A percentile compares a stretch with the other conserved stretches of the same genome.
Evolutionary conservation across 2,888 invertebrate species (phyloP).

Genomic region (Coelinius sp.): DNA sequence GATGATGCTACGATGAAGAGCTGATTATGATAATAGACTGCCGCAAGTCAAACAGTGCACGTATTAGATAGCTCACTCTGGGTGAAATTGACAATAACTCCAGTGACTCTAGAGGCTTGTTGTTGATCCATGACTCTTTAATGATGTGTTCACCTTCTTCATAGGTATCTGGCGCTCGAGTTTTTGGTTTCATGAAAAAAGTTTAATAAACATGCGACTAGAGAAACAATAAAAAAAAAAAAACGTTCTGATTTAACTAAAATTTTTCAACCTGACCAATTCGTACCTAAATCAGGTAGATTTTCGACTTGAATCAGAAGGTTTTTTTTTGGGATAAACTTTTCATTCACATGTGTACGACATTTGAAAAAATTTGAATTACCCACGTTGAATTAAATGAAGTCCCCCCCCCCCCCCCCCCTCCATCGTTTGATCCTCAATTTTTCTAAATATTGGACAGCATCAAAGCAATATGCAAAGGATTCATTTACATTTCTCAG

Average conservation of each 20-base stretch:
- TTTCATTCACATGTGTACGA: no score
- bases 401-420: no score
- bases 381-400: no score
- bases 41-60: constrained; percentile 38
- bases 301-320: no score
- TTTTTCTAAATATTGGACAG: background rate
- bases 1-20: constrained; percentile 27
- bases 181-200: background rate
- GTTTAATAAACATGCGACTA: background rate
- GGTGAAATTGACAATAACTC: background rate
- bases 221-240: background rate
- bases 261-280: no score
- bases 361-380: background rate
- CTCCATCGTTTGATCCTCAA: no score
- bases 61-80: background rate
- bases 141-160: background rate
- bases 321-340: no score
- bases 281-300: no score
- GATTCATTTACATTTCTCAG: background rate
- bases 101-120: background rate
- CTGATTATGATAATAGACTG: constrained; percentile 54
- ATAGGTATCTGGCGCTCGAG: background rate
- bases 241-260: no score
- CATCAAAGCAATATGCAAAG: background rate
- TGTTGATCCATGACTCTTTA: constrained; percentile 7